Conservation (phyloP, 92 coral and sea anemone genomes). For the Phenganax marumi region DNA sequence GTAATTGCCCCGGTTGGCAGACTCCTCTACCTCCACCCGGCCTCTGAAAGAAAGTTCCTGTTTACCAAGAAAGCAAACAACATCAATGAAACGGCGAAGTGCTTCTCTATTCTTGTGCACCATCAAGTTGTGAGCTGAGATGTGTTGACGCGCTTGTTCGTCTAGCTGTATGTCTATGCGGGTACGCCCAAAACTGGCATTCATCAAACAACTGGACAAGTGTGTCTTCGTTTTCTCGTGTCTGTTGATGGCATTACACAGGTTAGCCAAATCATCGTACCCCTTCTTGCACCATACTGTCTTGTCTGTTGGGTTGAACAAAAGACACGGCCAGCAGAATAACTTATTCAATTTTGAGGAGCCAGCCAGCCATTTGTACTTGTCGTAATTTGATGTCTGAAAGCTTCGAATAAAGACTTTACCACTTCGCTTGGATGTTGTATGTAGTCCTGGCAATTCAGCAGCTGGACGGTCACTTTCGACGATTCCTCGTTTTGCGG, state of each 20-base stretch:
- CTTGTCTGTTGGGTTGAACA: background rate
- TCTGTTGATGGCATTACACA: background rate
- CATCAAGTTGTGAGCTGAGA: too few relatives aligned
- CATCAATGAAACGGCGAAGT: constrained; percentile 9
- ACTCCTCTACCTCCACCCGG: background rate
- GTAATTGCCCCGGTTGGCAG: background rate
- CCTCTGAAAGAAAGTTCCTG: constrained; percentile 13
- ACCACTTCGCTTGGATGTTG: background rate
- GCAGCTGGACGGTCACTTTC: background rate
- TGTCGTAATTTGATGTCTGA: background rate
- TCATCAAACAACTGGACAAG: constrained; percentile 6
- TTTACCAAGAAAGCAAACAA: background rate
- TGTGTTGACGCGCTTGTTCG: background rate
- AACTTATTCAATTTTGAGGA: background rate
- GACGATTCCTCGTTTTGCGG: background rate
- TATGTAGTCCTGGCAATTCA: background rate
- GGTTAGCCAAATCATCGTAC: background rate
- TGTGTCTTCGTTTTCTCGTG: constrained; percentile 3
- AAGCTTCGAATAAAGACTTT: background rate
- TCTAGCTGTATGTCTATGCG: background rate
- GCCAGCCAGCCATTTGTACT: background rate
- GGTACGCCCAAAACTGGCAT: background rate
- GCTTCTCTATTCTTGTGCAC: background rate
- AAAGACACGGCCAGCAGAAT: constrained; percentile 12
- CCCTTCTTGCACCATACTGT: background rate